These are phyloP conservation scores for Lordiphosa fenestrarum DNA, from an alignment of 2,888 invertebrate species.

Conservation along the genomic window DNA sequence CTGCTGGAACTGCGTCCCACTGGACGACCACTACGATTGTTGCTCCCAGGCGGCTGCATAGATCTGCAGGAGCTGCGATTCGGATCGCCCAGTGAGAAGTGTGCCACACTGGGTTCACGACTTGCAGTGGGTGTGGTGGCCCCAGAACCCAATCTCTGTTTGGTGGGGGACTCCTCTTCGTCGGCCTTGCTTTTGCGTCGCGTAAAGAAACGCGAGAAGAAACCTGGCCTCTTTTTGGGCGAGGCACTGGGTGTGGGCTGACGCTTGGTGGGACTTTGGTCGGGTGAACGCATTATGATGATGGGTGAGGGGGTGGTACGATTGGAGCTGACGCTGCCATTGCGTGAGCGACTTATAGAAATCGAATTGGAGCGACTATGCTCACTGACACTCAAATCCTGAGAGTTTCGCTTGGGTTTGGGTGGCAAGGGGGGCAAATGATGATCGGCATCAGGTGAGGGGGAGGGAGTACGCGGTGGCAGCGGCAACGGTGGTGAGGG, in stretches of 20 bases:
- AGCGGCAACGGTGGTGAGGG: conserved; percentile 67
- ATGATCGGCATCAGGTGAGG: conserved; percentile 81
- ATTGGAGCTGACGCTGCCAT: conserved; percentile 68
- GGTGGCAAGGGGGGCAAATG: conserved; percentile 90
- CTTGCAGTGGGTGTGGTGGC: conserved; percentile 69
- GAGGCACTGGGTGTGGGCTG: conserved; percentile 80
- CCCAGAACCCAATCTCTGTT: conserved; percentile 38
- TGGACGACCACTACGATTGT: conserved; percentile 76
- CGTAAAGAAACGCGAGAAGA: conserved; percentile 85
- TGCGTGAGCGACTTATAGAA: conserved; percentile 62
- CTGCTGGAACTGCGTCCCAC: conserved; percentile 84
- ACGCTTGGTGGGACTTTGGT: conserved; percentile 82
- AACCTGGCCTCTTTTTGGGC: conserved; percentile 84
- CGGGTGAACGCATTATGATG: conserved; percentile 80
- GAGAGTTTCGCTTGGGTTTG: conserved; percentile 85
- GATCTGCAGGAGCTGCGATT: conserved; percentile 77
- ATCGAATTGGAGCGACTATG: conserved; percentile 55
- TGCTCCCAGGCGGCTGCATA: conserved; percentile 78
- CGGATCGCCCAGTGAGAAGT: conserved; percentile 75
- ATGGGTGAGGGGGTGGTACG: conserved; percentile 78
- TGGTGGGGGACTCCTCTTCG: conserved; percentile 31
- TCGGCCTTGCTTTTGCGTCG: conserved; percentile 81
- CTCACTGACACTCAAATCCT: conserved; percentile 69
- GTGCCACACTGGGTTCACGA: conserved; percentile 76
- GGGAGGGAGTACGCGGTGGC: conserved; percentile 71